Percentiles rank a stretch among this genome's conserved stretches.
phyloP scores from a whole-genome alignment of 1,140 invertebrate species.

The Hesperophylax magnus region DNA sequence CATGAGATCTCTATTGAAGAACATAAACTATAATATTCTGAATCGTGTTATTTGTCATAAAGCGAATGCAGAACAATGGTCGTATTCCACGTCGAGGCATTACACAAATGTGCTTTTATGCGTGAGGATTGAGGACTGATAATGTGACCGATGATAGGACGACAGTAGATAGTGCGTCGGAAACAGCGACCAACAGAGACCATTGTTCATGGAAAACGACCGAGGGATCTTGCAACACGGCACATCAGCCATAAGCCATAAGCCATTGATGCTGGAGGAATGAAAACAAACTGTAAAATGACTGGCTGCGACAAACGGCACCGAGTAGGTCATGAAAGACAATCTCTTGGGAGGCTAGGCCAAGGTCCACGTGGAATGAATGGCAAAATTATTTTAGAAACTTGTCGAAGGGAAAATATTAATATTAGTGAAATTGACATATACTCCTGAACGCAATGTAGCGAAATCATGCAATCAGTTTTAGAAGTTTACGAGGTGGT shows the following conservation, averaged over 20 bases:
- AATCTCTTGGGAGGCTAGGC: background rate
- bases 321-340: background rate
- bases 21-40: background rate
- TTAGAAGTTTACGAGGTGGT: no score
- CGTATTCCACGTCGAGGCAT: background rate
- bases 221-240: background rate
- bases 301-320: conserved; percentile 16
- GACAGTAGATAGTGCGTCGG: background rate
- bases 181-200: background rate
- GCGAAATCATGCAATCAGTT: no score
- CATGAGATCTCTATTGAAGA: no score
- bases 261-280: background rate
- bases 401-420: no score
- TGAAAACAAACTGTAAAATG: conserved; percentile 4
- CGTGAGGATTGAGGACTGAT: background rate
- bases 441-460: no score
- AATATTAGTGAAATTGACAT: no score
- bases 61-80: background rate
- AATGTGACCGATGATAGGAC: background rate
- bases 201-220: conserved; percentile 1
- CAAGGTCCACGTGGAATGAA: no score
- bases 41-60: conserved; percentile 6
- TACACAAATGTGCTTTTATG: background rate
- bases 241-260: background rate
- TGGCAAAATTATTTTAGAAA: no score